Conservation (phyloP, 2,888 invertebrate genomes). For the Liodrosophila aerea region DNA sequence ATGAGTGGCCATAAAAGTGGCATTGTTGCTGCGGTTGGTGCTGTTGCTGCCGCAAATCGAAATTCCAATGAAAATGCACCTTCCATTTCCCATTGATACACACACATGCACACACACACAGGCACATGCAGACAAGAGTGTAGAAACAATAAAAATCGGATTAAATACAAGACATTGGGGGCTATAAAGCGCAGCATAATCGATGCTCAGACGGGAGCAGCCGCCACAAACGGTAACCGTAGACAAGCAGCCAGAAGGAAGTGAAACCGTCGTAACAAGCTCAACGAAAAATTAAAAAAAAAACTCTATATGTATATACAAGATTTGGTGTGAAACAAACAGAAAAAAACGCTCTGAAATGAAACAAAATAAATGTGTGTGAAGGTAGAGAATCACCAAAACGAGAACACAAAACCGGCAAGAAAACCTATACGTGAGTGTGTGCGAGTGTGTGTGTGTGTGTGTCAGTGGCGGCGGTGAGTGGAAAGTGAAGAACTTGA, state of each 20-base stretch:
- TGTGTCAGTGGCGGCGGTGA: conserved; percentile 38
- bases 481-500: conserved; percentile 80
- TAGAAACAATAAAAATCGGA: conserved; percentile 78
- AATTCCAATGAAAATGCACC: conserved; percentile 76
- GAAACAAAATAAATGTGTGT: conserved; percentile 23
- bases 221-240: conserved; percentile 47
- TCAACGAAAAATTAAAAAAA: neutral
- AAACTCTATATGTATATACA: no score
- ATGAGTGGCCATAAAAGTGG: conserved; percentile 78
- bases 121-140: conserved; percentile 47
- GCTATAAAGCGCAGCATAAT: conserved; percentile 68
- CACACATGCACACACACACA: conserved; percentile 27
- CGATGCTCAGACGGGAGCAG: conserved; percentile 69
- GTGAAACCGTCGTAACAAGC: conserved; percentile 20
- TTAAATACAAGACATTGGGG: conserved; percentile 71
- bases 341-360: no score
- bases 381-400: neutral
- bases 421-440: neutral
- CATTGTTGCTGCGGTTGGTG: conserved; percentile 52
- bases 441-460: conserved; percentile 3
- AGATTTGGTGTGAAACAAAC: conserved; percentile 78
- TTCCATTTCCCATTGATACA: conserved; percentile 67
- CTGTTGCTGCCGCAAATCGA: conserved; percentile 47
- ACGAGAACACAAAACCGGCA: neutral
- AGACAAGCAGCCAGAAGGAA: conserved; percentile 34